phyloP scores from a whole-genome alignment of 2,797 vertebrate genomes.

The Gymnoscopelus microlampas region DNA sequence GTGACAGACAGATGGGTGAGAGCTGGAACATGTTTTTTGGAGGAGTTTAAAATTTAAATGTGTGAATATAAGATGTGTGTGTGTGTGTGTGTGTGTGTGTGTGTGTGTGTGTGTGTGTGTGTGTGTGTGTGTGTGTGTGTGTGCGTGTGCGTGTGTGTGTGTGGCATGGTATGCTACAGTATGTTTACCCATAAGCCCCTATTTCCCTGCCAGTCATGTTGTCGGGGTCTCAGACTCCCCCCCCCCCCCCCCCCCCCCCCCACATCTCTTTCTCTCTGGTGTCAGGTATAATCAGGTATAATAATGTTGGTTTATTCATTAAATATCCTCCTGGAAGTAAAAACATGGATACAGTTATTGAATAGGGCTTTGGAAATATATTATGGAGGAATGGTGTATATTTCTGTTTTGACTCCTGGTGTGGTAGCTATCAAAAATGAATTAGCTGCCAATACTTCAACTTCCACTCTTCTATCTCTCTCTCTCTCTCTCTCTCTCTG shows the following conservation, averaged over 20 bases:
- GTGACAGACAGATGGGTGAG: slow-evolving; percentile 72
- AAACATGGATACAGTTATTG: slow-evolving; percentile 40
- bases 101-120: slow-evolving; percentile 17
- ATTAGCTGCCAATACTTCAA: slow-evolving; percentile 59
- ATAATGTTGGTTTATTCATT: slow-evolving; percentile 60
- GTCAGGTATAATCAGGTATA: slow-evolving; percentile 34
- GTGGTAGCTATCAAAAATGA: slow-evolving; percentile 65
- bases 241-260: background rate
- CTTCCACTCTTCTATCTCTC: slow-evolving; percentile 50
- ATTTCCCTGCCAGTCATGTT: slow-evolving; percentile 60
- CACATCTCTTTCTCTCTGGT: background rate
- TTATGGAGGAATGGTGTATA: slow-evolving; percentile 56
- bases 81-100: slow-evolving; percentile 7
- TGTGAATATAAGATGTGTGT: slow-evolving; percentile 62
- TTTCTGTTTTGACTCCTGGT: slow-evolving; percentile 63
- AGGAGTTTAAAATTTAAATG: slow-evolving; percentile 76
- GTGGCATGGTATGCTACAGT: slow-evolving; percentile 26
- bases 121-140: slow-evolving; percentile 7
- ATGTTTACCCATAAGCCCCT: slow-evolving; percentile 66
- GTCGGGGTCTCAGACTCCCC: slow-evolving; percentile 34
- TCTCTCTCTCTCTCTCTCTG: background rate
- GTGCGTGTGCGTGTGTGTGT: slow-evolving; percentile 23
- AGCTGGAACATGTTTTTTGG: slow-evolving; percentile 73
- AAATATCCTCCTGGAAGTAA: slow-evolving; percentile 32
- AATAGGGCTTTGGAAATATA: slow-evolving; percentile 48